Evolutionary conservation across 2,888 invertebrate species (phyloP).

Genomic region (Sesia bembeciformis): DNA sequence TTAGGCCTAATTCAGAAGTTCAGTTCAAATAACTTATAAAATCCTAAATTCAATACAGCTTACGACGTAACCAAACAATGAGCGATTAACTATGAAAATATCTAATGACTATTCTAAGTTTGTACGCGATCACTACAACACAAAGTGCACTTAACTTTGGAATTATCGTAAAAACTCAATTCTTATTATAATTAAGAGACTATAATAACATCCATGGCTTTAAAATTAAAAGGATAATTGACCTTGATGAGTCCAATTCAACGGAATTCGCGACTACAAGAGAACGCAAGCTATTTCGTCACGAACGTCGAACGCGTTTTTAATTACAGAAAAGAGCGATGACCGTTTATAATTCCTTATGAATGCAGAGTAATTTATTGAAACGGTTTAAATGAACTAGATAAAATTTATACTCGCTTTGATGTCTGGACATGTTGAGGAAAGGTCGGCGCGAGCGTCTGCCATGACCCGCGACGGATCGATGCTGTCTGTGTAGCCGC

Average conservation of each 20-base stretch:
- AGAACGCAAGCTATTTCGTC: constrained; percentile 6
- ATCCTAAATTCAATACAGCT: too few species aligned
- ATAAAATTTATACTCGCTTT: neutral
- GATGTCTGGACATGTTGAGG: neutral
- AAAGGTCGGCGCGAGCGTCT: constrained; percentile 4
- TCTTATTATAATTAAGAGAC: too few species aligned
- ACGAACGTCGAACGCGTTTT: constrained; percentile 5
- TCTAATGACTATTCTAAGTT: too few species aligned
- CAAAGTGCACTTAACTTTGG: too few species aligned
- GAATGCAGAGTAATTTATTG: neutral
- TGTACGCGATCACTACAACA: too few species aligned
- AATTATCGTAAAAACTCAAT: too few species aligned
- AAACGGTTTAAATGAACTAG: neutral
- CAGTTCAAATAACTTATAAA: too few species aligned
- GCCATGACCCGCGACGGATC: constrained; percentile 45
- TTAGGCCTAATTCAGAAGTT: too few species aligned
- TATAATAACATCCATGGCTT: too few species aligned
- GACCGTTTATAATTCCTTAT: neutral
- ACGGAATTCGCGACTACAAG: constrained; percentile 14
- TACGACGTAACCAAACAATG: too few species aligned
- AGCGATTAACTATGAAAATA: too few species aligned
- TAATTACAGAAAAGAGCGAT: neutral
- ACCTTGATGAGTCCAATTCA: constrained; percentile 15
- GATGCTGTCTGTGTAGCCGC: constrained; percentile 19
- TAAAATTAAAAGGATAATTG: too few species aligned